Evolutionary conservation across 2,797 vertebrate species (phyloP).

Genomic region (Melopsittacus undulatus): DNA sequence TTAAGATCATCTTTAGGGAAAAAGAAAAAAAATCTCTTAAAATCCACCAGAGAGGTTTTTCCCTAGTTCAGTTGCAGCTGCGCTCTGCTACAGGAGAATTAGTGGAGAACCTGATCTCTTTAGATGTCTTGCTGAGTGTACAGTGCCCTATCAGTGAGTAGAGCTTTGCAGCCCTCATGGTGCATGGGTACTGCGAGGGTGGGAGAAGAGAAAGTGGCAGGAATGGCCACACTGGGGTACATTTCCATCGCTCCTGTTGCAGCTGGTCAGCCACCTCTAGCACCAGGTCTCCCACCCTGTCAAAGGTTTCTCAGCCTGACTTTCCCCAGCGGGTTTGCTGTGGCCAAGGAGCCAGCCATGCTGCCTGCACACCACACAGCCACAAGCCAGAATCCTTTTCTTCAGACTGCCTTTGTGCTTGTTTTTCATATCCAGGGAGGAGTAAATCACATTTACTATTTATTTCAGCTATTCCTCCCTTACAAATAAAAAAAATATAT

Average conservation of each 20-base stretch:
- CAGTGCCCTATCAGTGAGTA: not conserved
- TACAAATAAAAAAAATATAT: conserved; percentile 28
- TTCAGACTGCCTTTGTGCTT: not conserved
- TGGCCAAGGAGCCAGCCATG: not conserved
- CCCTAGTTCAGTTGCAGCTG: not conserved
- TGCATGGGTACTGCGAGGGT: fast-evolving
- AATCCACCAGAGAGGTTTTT: not conserved
- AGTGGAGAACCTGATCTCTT: not conserved
- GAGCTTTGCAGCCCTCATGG: not conserved
- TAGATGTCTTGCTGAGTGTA: not conserved
- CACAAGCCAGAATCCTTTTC: fast-evolving
- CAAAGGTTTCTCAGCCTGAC: not conserved
- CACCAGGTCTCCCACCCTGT: not conserved
- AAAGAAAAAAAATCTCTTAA: not conserved
- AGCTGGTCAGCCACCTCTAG: not conserved
- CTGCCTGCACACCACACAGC: not conserved
- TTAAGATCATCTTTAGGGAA: not conserved
- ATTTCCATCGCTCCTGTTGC: not conserved
- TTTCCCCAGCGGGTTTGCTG: not conserved
- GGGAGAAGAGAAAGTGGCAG: not conserved
- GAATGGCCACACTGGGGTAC: not conserved
- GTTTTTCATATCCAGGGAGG: not conserved
- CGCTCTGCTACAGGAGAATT: not conserved
- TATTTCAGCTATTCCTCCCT: conserved; percentile 17
- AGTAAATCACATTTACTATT: not conserved